Conservation (phyloP, 2,888 invertebrate genomes). For the Ptychoptera albimana region DNA sequence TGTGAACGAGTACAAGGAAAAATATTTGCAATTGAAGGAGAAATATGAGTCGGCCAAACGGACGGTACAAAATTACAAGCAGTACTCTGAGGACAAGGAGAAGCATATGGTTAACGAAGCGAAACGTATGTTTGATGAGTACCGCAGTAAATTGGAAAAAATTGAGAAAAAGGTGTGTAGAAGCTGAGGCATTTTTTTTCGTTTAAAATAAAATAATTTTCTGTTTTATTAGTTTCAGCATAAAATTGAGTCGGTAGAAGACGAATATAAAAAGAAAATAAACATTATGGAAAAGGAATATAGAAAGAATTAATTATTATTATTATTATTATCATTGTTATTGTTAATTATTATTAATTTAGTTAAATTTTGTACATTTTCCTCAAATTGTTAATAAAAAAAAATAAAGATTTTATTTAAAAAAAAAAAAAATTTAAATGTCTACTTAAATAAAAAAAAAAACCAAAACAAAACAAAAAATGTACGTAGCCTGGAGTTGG, state of each 20-base stretch:
- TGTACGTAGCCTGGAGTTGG: too few relatives aligned
- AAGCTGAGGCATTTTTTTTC: not conserved
- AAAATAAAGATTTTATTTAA: too few relatives aligned
- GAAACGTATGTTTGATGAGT: slow-evolving; percentile 44
- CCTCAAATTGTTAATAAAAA: too few relatives aligned
- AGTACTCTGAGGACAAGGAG: slow-evolving; percentile 46
- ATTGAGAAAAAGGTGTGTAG: slow-evolving; percentile 1
- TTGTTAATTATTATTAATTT: too few relatives aligned
- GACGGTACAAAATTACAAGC: slow-evolving; percentile 45
- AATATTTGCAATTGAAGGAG: slow-evolving; percentile 34
- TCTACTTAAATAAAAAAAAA: too few relatives aligned
- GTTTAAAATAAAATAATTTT: too few relatives aligned
- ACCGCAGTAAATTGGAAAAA: slow-evolving; percentile 16
- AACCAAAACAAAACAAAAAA: too few relatives aligned
- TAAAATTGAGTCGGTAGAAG: slow-evolving; percentile 10
- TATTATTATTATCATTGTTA: slow-evolving; percentile 4
- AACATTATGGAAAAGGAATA: not conserved
- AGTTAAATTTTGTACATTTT: too few relatives aligned
- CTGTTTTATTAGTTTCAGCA: slow-evolving; percentile 6
- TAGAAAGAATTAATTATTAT: too few relatives aligned
- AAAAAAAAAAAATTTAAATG: too few relatives aligned
- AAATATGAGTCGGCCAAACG: slow-evolving; percentile 48
- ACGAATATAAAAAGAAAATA: slow-evolving; percentile 8
- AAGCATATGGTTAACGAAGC: slow-evolving; percentile 44
- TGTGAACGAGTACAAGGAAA: slow-evolving; percentile 27